Percentiles rank a stretch among this genome's conserved stretches.
Evolutionary conservation across 1,140 invertebrate genomes (phyloP).

Genomic region (Drosophila nikananu): DNA sequence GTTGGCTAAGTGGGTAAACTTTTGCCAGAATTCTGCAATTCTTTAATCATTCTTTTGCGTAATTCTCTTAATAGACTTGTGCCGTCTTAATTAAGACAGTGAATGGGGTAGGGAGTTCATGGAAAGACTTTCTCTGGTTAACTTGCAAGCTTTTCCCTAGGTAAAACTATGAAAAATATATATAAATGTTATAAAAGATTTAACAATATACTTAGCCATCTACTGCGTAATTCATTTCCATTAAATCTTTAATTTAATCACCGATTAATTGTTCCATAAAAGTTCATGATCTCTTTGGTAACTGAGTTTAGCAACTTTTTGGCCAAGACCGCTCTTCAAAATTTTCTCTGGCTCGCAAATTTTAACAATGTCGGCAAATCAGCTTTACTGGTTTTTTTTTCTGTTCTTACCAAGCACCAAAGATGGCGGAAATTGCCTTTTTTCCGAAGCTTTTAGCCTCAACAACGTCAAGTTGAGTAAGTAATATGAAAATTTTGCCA

Average conservation of each 20-base stretch:
- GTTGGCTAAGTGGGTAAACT: constrained; percentile 54
- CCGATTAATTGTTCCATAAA: constrained; percentile 1
- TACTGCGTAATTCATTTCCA: background rate
- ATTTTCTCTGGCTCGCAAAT: constrained; percentile 50
- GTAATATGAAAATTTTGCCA: constrained; percentile 72
- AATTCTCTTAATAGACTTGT: constrained; percentile 39
- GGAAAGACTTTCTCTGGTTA: too few species aligned
- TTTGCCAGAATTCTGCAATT: constrained; percentile 30
- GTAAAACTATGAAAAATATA: background rate
- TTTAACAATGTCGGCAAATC: constrained; percentile 67
- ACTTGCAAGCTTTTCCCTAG: background rate
- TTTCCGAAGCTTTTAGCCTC: constrained; percentile 61
- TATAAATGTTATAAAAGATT: background rate
- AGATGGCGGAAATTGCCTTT: constrained; percentile 69
- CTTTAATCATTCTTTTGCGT: constrained; percentile 32
- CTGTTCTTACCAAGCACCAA: constrained; percentile 33
- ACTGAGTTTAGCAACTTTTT: constrained; percentile 1
- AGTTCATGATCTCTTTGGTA: background rate
- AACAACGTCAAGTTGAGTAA: constrained; percentile 26
- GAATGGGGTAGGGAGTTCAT: background rate
- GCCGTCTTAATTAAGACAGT: constrained; percentile 24
- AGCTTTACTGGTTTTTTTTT: constrained; percentile 26
- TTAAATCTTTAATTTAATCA: background rate
- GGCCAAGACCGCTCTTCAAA: background rate
- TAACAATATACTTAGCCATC: background rate